These are phyloP conservation scores for Montipora capricornis DNA, from an alignment of 64 coral and sea anemone species.

Conservation along the genomic window DNA sequence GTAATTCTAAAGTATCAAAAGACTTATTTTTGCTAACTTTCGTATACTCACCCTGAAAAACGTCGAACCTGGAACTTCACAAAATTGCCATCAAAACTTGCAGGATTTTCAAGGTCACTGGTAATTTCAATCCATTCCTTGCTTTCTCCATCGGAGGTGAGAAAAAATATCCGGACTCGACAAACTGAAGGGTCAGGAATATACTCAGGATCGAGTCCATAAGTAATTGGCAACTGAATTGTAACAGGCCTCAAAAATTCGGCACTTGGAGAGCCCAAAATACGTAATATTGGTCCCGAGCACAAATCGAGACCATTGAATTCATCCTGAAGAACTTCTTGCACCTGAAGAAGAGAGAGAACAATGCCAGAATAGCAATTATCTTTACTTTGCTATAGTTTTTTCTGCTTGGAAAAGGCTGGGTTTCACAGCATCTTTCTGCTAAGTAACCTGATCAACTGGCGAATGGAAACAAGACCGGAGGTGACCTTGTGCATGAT, in stretches of 20 bases:
- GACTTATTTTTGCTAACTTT: too few relatives aligned
- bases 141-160: background rate
- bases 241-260: constrained; percentile 22
- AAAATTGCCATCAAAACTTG: background rate
- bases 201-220: background rate
- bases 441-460: too few relatives aligned
- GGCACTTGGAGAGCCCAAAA: background rate
- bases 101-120: background rate
- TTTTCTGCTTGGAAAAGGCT: too few relatives aligned
- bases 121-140: constrained; percentile 30
- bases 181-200: background rate
- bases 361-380: background rate
- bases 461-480: too few relatives aligned
- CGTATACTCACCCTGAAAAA: background rate
- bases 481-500: too few relatives aligned
- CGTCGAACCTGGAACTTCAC: constrained; percentile 13
- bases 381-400: too few relatives aligned
- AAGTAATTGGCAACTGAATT: background rate
- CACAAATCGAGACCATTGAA: background rate
- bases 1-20: too few relatives aligned
- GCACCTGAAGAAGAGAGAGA: background rate
- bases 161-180: background rate
- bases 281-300: constrained; percentile 1
- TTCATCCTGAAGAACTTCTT: constrained; percentile 8
- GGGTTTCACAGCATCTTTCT: too few relatives aligned